Conservation (phyloP, 1,140 invertebrate genomes). For the Arctopsyche grandis region DNA sequence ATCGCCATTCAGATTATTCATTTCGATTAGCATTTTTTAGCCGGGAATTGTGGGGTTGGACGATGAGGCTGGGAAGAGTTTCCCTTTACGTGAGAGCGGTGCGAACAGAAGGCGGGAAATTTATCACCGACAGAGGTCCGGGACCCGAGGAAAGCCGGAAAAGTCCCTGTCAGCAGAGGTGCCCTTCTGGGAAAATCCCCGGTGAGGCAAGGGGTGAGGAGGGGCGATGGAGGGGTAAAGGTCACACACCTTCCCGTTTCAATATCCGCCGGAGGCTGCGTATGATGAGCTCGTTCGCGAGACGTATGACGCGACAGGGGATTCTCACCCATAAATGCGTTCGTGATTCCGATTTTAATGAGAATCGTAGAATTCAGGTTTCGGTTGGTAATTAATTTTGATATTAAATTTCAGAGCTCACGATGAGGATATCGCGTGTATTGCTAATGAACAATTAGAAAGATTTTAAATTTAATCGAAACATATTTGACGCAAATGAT, state of each 20-base stretch:
- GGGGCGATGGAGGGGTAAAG: not conserved
- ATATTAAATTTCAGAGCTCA: too few species aligned
- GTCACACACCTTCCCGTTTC: conserved; percentile 18
- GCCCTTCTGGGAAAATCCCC: not conserved
- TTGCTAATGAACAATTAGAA: too few species aligned
- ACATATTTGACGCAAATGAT: too few species aligned
- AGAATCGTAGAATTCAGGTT: too few species aligned
- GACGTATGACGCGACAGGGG: not conserved
- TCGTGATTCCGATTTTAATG: not conserved
- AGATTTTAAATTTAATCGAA: too few species aligned
- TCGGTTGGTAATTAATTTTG: too few species aligned
- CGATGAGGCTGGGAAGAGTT: not conserved
- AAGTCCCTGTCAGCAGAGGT: conserved; percentile 2
- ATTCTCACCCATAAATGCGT: not conserved
- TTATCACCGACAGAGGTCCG: conserved; percentile 5
- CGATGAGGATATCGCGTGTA: too few species aligned
- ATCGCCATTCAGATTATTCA: conserved; percentile 8
- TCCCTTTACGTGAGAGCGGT: too few species aligned
- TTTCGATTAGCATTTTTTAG: conserved; percentile 13
- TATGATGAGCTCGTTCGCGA: not conserved
- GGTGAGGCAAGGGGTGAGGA: not conserved
- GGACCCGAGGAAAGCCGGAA: conserved; percentile 18
- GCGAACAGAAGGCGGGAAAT: conserved; percentile 13
- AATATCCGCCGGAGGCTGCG: not conserved
- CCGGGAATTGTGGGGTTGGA: not conserved